Percentiles rank a stretch among this genome's conserved stretches.
Conservation (phyloP, 2,797 vertebrate species). For the Synaphobranchus kaupii region DNA sequence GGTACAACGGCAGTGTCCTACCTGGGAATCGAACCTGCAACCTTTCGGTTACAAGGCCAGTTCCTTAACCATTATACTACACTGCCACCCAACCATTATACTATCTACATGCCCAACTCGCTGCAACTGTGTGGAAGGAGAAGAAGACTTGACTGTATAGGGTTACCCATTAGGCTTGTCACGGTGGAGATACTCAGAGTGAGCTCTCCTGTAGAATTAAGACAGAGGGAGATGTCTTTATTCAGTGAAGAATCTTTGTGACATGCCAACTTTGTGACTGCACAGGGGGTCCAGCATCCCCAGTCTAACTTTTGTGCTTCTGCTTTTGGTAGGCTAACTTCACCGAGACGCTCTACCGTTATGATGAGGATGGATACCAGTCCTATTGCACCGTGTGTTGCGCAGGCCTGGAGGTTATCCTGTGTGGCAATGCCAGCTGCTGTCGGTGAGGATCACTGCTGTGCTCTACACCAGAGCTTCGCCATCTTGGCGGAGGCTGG, state of each 20-base stretch:
- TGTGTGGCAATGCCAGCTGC: conserved; percentile 75
- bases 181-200: no score
- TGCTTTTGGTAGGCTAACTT: conserved; percentile 64
- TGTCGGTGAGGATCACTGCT: conserved; percentile 65
- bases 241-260: background rate
- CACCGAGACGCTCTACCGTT: conserved; percentile 68
- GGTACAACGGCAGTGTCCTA: no score
- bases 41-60: no score
- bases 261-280: background rate
- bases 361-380: conserved; percentile 78
- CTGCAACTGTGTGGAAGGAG: no score
- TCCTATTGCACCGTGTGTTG: conserved; percentile 80
- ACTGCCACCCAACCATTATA: no score
- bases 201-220: background rate
- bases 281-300: background rate
- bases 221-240: background rate
- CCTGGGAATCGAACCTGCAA: no score
- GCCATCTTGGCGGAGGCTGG: background rate
- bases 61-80: no score
- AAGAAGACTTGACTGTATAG: no score
- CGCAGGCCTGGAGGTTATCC: conserved; percentile 74
- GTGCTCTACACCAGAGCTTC: background rate
- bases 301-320: background rate
- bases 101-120: no score
- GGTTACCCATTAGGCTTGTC: no score